Percentiles rank a stretch among this genome's conserved stretches.
Evolutionary conservation across 2,888 invertebrate genomes (phyloP).

Genomic region (Oscheius myriophilus): DNA sequence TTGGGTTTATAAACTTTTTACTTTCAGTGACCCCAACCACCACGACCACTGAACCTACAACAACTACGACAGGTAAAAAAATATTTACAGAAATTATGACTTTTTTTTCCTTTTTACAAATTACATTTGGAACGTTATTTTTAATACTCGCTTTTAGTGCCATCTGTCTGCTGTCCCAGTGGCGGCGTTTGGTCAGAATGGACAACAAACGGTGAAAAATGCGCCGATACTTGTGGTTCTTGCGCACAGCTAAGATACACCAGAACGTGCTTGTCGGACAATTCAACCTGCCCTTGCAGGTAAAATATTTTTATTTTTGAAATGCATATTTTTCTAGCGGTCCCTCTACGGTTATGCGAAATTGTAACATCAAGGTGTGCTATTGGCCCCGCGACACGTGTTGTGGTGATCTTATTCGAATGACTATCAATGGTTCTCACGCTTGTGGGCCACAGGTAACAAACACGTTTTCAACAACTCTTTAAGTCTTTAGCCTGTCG

Average conservation of each 20-base stretch:
- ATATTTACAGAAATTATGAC: no score
- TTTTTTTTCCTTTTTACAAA: no score
- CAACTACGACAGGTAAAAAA: no score
- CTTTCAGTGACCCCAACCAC: no score
- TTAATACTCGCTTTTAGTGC: background rate
- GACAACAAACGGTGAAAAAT: constrained; percentile 2
- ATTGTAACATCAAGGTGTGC: constrained; percentile 46
- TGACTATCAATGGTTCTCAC: constrained; percentile 33
- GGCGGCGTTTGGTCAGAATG: constrained; percentile 28
- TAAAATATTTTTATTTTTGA: background rate
- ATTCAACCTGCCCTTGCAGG: constrained; percentile 30
- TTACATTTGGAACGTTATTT: no score
- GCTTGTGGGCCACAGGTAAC: constrained; percentile 47
- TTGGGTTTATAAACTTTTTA: no score
- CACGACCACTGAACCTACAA: no score
- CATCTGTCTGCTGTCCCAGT: constrained; percentile 3
- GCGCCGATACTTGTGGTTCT: constrained; percentile 32
- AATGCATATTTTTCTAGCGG: constrained; percentile 32
- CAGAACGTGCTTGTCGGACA: constrained; percentile 21
- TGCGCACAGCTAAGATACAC: constrained; percentile 28
- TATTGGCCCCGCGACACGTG: constrained; percentile 43
- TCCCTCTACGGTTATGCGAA: constrained; percentile 31
- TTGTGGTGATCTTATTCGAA: constrained; percentile 34
- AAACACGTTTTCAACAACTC: background rate
- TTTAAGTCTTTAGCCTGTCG: constrained; percentile 4